Evolutionary conservation across 2,888 invertebrate genomes (phyloP).

Genomic region (Nomada goodeniana): DNA sequence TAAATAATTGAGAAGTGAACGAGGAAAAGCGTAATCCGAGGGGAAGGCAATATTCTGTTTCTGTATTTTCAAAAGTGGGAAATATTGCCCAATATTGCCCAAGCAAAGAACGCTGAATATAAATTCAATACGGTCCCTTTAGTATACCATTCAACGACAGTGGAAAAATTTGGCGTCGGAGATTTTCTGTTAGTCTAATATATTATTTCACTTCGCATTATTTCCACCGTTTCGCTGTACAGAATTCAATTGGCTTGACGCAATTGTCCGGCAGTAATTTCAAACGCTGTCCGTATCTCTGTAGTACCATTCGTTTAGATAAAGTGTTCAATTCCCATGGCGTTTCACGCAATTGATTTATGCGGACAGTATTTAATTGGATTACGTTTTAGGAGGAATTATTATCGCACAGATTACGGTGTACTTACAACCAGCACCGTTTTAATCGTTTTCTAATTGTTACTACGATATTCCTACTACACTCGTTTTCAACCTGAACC

Average conservation of each 20-base stretch:
- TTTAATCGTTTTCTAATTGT: too few relatives aligned
- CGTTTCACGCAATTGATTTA: too few relatives aligned
- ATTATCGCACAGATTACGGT: too few relatives aligned
- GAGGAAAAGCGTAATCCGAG: neutral
- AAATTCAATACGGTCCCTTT: neutral
- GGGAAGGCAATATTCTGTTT: neutral
- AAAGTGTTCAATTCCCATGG: constrained; percentile 22
- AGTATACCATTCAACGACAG: neutral
- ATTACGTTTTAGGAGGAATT: too few relatives aligned
- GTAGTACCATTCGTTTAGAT: neutral
- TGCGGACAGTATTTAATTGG: too few relatives aligned
- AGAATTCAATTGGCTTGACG: neutral
- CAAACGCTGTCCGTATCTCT: neutral
- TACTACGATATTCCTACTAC: too few relatives aligned
- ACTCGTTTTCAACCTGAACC: too few relatives aligned
- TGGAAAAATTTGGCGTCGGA: neutral
- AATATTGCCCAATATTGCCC: neutral
- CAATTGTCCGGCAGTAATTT: neutral
- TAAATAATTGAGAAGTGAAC: neutral
- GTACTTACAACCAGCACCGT: too few relatives aligned
- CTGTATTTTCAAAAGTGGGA: constrained; percentile 6
- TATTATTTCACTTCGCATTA: neutral
- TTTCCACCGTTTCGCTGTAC: too few relatives aligned
- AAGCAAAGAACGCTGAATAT: neutral
- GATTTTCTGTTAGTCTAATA: neutral